phyloP scores from a whole-genome alignment of 2,797 vertebrate species.

The Anas flavirostris region DNA sequence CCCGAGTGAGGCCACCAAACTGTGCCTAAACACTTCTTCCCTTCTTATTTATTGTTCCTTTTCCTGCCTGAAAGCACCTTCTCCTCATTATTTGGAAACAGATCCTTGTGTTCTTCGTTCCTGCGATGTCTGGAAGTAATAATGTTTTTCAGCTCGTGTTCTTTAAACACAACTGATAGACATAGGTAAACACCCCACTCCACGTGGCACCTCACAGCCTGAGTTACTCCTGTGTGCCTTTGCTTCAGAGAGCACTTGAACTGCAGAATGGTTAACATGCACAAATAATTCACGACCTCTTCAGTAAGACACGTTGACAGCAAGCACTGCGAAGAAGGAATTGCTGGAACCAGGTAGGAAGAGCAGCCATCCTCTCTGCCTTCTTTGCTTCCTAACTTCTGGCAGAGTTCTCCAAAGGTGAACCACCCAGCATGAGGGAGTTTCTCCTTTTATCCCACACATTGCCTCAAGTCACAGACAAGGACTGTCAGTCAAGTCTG shows the following conservation, averaged over 20 bases:
- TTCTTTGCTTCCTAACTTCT: background rate
- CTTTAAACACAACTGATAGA: background rate
- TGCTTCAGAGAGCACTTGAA: background rate
- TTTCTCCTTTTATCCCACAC: background rate
- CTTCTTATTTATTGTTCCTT: background rate
- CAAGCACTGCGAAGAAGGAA: background rate
- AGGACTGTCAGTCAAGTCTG: background rate
- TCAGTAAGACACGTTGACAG: background rate
- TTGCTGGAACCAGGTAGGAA: background rate
- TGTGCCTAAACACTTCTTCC: background rate
- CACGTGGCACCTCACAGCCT: background rate
- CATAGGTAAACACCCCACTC: background rate
- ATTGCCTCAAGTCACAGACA: background rate
- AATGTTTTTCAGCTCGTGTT: rapidly evolving
- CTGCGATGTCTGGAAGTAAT: background rate
- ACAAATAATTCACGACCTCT: background rate
- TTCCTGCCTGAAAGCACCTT: background rate
- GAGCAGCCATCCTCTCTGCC: background rate
- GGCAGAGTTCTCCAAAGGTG: background rate
- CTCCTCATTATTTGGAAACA: background rate
- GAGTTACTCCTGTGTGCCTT: background rate
- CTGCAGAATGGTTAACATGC: background rate
- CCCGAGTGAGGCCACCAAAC: background rate
- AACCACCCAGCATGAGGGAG: background rate
- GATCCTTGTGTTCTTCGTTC: background rate